Evolutionary conservation across 2,797 vertebrate species (phyloP).

Genomic region (Sebastes goodei): DNA sequence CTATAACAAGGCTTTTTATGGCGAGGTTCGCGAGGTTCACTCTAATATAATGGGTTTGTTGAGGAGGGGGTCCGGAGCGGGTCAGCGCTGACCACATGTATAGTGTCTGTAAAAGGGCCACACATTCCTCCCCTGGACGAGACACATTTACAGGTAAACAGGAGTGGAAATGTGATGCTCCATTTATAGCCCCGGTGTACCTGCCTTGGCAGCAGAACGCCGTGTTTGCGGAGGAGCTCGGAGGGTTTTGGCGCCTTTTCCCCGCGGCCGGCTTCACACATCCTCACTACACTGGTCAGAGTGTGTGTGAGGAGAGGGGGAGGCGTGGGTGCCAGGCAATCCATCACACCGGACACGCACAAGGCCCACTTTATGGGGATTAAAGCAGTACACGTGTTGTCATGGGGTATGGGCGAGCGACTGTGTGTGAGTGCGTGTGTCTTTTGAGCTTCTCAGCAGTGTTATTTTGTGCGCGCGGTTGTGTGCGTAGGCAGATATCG

Average conservation of each 20-base stretch:
- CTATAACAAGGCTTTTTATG: conserved; percentile 71
- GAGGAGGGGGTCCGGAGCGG: conserved; percentile 45
- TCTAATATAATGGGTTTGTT: conserved; percentile 60
- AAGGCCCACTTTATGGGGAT: conserved; percentile 78
- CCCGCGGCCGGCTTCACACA: conserved; percentile 62
- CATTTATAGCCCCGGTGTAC: conserved; percentile 76
- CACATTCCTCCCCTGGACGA: conserved; percentile 67
- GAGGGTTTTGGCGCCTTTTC: conserved; percentile 58
- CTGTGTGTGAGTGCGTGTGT: conserved; percentile 3
- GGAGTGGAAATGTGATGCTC: conserved; percentile 62
- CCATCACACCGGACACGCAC: conserved; percentile 76
- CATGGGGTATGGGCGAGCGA: conserved; percentile 26
- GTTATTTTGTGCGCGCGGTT: conserved; percentile 55
- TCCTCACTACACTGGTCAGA: conserved; percentile 65
- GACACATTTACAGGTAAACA: conserved; percentile 75
- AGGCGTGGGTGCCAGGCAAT: conserved; percentile 67
- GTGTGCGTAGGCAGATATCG: conserved; percentile 74
- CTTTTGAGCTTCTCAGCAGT: conserved; percentile 41
- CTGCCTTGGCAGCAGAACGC: conserved; percentile 69
- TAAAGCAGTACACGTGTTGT: conserved; percentile 68
- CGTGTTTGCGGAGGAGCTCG: conserved; percentile 68
- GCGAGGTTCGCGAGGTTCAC: conserved; percentile 60
- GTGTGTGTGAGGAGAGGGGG: conserved; percentile 57
- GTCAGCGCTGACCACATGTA: conserved; percentile 65
- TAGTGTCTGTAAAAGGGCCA: conserved; percentile 51